Evolutionary conservation across 1,140 invertebrate species (phyloP).

Genomic region (Aradophagus sp.): DNA sequence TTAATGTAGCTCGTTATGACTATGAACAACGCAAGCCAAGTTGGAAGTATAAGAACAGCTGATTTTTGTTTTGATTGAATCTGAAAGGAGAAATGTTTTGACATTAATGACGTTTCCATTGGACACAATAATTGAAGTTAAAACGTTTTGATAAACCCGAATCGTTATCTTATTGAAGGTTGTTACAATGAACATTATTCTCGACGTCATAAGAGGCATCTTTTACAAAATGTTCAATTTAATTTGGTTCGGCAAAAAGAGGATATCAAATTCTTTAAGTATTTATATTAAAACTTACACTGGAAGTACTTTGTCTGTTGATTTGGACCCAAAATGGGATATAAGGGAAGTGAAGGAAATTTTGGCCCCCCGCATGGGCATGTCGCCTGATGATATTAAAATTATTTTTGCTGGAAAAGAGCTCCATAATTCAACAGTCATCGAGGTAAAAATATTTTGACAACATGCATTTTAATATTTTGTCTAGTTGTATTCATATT

Average conservation of each 20-base stretch:
- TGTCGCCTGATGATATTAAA: conserved; percentile 83
- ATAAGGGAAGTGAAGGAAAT: conserved; percentile 84
- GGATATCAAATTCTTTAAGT: conserved; percentile 78
- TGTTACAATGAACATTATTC: conserved; percentile 77
- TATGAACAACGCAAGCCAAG: too few relatives aligned
- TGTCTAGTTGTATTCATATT: too few relatives aligned
- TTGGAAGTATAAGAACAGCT: too few relatives aligned
- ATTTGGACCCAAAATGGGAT: conserved; percentile 85
- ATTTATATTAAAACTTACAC: conserved; percentile 84
- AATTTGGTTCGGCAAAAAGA: conserved; percentile 78
- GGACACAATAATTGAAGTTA: too few relatives aligned
- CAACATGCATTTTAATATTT: too few relatives aligned
- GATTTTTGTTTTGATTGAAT: too few relatives aligned
- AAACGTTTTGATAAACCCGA: too few relatives aligned
- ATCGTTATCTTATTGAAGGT: too few relatives aligned
- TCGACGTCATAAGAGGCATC: conserved; percentile 75
- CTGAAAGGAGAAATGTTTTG: too few relatives aligned
- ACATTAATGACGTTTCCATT: too few relatives aligned
- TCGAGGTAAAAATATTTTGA: conserved; percentile 77
- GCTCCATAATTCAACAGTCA: conserved; percentile 81
- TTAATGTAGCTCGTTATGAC: too few relatives aligned
- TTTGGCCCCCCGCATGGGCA: conserved; percentile 81
- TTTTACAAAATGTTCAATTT: conserved; percentile 79
- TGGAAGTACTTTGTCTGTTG: conserved; percentile 80
- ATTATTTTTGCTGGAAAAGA: conserved; percentile 92